Conservation (phyloP, 2,888 invertebrate species). For the Drosophila nr. perissopoda region DNA sequence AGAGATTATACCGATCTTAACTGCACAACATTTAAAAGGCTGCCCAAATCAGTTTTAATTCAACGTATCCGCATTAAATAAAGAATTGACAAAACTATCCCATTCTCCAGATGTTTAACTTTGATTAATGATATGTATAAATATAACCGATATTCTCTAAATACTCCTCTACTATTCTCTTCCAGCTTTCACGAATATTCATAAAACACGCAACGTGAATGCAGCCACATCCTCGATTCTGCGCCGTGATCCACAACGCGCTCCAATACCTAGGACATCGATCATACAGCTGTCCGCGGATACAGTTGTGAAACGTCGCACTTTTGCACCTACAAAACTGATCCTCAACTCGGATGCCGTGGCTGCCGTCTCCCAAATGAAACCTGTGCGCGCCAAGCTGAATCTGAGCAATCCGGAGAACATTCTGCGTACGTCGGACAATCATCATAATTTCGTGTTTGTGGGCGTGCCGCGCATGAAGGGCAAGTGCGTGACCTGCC, state of each 20-base stretch:
- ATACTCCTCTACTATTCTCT: constrained; percentile 8
- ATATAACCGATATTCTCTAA: background rate
- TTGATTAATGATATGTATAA: background rate
- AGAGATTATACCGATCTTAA: background rate
- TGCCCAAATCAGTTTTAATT: background rate
- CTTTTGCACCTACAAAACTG: background rate
- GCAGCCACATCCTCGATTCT: background rate
- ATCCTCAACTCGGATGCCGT: background rate
- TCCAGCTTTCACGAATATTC: constrained; percentile 23
- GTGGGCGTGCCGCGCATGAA: constrained; percentile 81
- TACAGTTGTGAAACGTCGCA: constrained; percentile 10
- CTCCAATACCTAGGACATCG: constrained; percentile 13
- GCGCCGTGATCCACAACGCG: constrained; percentile 35
- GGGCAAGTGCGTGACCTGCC: constrained; percentile 84
- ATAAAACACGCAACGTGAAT: constrained; percentile 4
- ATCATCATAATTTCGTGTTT: constrained; percentile 80
- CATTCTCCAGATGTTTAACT: constrained; percentile 13
- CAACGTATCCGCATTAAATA: constrained; percentile 27
- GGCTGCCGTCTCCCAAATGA: background rate
- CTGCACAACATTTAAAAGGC: background rate
- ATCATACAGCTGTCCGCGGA: constrained; percentile 21
- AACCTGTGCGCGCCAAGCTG: constrained; percentile 32
- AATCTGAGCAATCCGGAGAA: constrained; percentile 71
- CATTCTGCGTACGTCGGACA: constrained; percentile 72
- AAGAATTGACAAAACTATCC: constrained; percentile 1